Conservation (phyloP, 2,113 vertebrate genomes). For the Nansenia antarctica region DNA sequence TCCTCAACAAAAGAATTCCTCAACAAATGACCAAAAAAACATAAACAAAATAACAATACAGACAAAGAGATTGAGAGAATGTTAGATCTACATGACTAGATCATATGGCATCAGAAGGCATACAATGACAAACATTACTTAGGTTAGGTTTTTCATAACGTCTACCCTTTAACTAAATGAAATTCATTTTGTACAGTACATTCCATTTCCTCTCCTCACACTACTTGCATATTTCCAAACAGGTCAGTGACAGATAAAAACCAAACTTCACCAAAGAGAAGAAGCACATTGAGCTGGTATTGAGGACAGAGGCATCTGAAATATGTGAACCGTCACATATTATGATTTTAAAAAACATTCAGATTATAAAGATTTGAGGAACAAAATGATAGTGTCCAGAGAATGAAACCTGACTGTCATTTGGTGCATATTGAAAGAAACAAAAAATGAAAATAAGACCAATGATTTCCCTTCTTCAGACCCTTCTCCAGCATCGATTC, state of each 20-base stretch:
- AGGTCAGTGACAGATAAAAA: conserved; percentile 80
- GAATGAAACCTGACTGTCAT: conserved; percentile 49
- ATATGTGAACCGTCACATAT: conserved; percentile 50
- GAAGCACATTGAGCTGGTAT: conserved; percentile 76
- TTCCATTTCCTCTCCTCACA: conserved; percentile 83
- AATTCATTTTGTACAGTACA: conserved; percentile 93
- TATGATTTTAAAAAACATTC: conserved; percentile 59
- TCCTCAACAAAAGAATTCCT: conserved; percentile 82
- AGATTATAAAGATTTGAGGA: conserved; percentile 42
- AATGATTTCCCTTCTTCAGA: conserved; percentile 35
- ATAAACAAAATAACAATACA: conserved; percentile 25
- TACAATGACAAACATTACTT: conserved; percentile 74
- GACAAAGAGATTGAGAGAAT: conserved; percentile 38
- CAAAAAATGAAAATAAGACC: conserved; percentile 12
- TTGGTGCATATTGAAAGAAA: conserved; percentile 53
- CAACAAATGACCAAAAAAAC: conserved; percentile 30
- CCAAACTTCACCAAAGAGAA: conserved; percentile 77
- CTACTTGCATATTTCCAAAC: conserved; percentile 93
- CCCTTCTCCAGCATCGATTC: conserved; percentile 16
- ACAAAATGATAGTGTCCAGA: conserved; percentile 33
- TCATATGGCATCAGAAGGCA: conserved; percentile 81
- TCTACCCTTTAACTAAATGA: conserved; percentile 81
- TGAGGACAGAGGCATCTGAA: conserved; percentile 66
- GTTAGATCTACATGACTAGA: conserved; percentile 86
- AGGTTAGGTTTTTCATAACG: conserved; percentile 72